Base-by-base conservation (phyloP, 2,113 vertebrate species). In the Gymnogyps californianus region DNA sequence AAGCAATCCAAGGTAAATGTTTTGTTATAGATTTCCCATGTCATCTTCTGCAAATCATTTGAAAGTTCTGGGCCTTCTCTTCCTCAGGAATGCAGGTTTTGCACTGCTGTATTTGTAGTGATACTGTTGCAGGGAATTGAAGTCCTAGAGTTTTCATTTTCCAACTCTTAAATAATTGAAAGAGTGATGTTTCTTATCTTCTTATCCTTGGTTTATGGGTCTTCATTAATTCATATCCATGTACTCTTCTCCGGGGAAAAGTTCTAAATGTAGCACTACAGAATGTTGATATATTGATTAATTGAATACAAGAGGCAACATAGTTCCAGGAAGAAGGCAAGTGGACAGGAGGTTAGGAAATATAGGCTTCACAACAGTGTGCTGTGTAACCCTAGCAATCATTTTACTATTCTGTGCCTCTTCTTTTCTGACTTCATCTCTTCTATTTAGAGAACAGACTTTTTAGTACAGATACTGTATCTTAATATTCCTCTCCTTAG, bases 341-440 rank as follows among this genome's bases (percentile, higher is more conserved):
- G 6, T 10, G 17, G 7, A 5, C 10, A 28, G 38, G 24, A 13
- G 4, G 9, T 4, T 9, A 9, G 58, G 38, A 81, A 69, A 64
- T 59, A 26, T 0, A n/a, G 34, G 10, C 11, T 89, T 54, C 19
- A 7, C 0, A 0, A 9, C 42, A 28, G 5, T 19, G 22, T 38
- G 22, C 31, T 80, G 9, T 40, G 34, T 25, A 65, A 57, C 15
- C 14, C 26, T 38, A 34, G 13, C 24, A 34, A 51, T 72, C 26
- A 49, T 76, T 91, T 75, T 29, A 24, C 17, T 32, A 1, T 64
- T 81, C 47, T 29, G 5, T 44, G 9, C 22, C 8, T 49, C 15
- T 38, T 87, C 40, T 34, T 83, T 72, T 59, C 26, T 59, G 19
- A 49, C 8, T 72, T 28, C 17, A 16, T 20, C n/a, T 82, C 38